phyloP scores from a whole-genome alignment of 2,113 vertebrate species.

The Syrmaticus mikado region DNA sequence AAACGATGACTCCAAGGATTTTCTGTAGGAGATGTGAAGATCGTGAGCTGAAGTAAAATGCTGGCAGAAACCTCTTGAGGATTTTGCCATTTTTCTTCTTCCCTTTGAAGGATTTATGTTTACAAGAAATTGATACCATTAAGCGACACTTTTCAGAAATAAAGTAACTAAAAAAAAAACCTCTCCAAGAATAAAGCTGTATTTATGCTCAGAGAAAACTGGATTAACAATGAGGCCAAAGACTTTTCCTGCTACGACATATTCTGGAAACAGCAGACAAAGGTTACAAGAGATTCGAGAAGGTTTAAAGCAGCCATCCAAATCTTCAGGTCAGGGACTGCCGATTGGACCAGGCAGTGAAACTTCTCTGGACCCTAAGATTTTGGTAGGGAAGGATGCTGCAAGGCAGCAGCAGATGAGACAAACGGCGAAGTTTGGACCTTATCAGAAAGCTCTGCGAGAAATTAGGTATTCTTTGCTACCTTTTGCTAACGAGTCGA shows the following conservation, averaged over 20 bases:
- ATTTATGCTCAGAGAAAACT: constrained; percentile 82
- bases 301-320: constrained; percentile 95
- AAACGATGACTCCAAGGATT: constrained; percentile 64
- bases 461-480: constrained; percentile 97
- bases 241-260: constrained; percentile 96
- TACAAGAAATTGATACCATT: constrained; percentile 70
- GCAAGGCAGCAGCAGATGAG: constrained; percentile 91
- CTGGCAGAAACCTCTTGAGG: constrained; percentile 49
- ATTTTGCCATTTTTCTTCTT: constrained; percentile 25
- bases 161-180: background rate
- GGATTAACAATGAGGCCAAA: constrained; percentile 95
- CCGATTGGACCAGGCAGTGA: constrained; percentile 81
- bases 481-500: constrained; percentile 94
- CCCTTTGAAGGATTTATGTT: constrained; percentile 72
- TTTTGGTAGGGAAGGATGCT: constrained; percentile 85
- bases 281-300: constrained; percentile 97
- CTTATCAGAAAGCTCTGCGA: constrained; percentile 94
- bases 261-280: constrained; percentile 96
- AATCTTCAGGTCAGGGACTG: constrained; percentile 87
- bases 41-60: constrained; percentile 64
- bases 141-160: constrained; percentile 5
- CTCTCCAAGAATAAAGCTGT: constrained; percentile 58
- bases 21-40: constrained; percentile 64
- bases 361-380: constrained; percentile 84
- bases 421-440: constrained; percentile 92